Evolutionary conservation across 2,113 vertebrate genomes (phyloP).

Genomic region (Oreamnos americanus): DNA sequence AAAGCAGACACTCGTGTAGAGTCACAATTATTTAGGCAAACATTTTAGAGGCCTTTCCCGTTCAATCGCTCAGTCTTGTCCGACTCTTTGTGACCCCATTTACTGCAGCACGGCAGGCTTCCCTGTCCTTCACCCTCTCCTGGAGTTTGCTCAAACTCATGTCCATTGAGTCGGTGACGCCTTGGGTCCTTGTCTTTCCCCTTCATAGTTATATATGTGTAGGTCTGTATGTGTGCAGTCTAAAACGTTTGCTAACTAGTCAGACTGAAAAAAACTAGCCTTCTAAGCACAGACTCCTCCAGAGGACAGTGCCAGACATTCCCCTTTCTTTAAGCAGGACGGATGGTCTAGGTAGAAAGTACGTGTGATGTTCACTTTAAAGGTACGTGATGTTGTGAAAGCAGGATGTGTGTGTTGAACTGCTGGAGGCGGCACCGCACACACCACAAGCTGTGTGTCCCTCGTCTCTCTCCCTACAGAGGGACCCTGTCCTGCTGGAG

Average conservation of each 20-base stretch:
- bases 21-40: not conserved
- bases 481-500: not conserved
- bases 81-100: fast-evolving
- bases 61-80: not conserved
- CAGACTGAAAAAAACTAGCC: not conserved
- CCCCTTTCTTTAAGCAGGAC: not conserved
- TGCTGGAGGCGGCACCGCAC: fast-evolving
- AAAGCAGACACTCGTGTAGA: not conserved
- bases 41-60: not conserved
- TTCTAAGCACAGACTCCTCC: not conserved
- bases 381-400: fast-evolving
- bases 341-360: not conserved
- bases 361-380: not conserved
- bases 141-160: not conserved
- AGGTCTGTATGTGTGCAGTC: not conserved
- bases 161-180: not conserved
- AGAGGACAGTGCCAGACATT: not conserved
- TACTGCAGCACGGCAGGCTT: not conserved
- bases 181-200: not conserved
- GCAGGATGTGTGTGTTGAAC: not conserved
- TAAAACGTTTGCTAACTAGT: not conserved
- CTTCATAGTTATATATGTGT: fast-evolving
- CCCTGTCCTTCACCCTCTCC: not conserved
- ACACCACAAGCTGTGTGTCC: too few species aligned
- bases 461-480: fast-evolving